phyloP scores from a whole-genome alignment of 1,140 invertebrate species.

The Leptinotarsa undecemlineata region DNA sequence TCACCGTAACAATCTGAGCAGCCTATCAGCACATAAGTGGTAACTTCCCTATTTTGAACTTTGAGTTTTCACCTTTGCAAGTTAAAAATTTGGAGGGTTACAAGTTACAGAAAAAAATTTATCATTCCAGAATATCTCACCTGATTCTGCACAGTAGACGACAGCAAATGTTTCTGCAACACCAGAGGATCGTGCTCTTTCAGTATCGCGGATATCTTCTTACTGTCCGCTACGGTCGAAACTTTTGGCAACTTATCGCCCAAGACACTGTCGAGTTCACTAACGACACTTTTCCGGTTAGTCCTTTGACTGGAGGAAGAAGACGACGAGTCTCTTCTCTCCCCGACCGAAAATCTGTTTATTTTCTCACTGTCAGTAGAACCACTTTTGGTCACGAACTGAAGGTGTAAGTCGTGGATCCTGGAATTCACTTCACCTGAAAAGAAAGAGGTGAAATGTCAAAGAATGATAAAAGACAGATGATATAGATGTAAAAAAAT shows the following conservation, averaged over 20 bases:
- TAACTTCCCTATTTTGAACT: too few species aligned
- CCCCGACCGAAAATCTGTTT: constrained; percentile 24
- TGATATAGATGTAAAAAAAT: too few species aligned
- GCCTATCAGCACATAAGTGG: too few species aligned
- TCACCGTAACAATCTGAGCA: too few species aligned
- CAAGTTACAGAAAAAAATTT: background rate
- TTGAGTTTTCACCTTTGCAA: too few species aligned
- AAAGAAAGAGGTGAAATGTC: background rate
- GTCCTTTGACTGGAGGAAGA: constrained; percentile 39
- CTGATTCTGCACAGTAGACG: constrained; percentile 82
- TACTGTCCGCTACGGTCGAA: constrained; percentile 62
- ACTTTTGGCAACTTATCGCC: constrained; percentile 61
- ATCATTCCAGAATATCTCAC: constrained; percentile 55
- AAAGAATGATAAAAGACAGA: too few species aligned
- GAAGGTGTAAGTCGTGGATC: constrained; percentile 56
- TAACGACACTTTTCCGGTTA: constrained; percentile 30
- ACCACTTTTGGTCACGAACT: constrained; percentile 53
- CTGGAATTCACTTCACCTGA: constrained; percentile 55
- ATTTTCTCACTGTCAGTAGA: constrained; percentile 34
- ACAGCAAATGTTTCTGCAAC: constrained; percentile 80
- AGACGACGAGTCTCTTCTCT: constrained; percentile 34
- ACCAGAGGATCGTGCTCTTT: constrained; percentile 78
- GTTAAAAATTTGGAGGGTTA: too few species aligned
- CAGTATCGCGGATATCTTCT: constrained; percentile 80
- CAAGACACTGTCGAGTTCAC: constrained; percentile 54